Evolutionary conservation across 2,113 vertebrate genomes (phyloP).

Genomic region (Rostratula benghalensis): DNA sequence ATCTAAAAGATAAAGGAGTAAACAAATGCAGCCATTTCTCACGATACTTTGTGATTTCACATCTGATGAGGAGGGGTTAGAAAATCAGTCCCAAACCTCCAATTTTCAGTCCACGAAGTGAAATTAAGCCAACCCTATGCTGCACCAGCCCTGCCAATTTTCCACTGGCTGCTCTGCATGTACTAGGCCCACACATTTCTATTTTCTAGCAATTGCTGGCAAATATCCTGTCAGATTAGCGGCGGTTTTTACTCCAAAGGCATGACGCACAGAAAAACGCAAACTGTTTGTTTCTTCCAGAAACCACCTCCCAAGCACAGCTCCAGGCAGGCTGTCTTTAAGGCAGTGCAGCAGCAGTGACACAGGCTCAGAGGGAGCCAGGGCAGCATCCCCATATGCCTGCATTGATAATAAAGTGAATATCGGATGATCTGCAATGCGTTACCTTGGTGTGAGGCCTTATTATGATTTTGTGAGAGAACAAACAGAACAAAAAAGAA

Average conservation of each 20-base stretch:
- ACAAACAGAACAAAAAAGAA: too few relatives aligned
- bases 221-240: slow-evolving; percentile 42
- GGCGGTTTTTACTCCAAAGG: slow-evolving; percentile 33
- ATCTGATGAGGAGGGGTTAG: background rate
- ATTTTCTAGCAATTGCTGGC: slow-evolving; percentile 62
- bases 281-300: background rate
- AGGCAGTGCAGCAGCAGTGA: background rate
- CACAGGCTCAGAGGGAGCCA: background rate
- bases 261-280: background rate
- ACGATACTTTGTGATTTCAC: background rate
- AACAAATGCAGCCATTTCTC: background rate
- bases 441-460: background rate
- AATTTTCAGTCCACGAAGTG: slow-evolving; percentile 15
- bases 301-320: background rate
- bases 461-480: background rate
- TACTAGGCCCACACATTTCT: slow-evolving; percentile 29
- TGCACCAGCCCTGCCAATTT: slow-evolving; percentile 42
- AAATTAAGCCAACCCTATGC: slow-evolving; percentile 2
- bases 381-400: accelerated
- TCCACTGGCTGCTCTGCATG: background rate
- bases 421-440: background rate
- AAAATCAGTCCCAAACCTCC: background rate
- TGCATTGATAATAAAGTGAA: background rate
- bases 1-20: background rate
- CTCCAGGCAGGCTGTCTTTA: background rate